Evolutionary conservation across 2,113 vertebrate genomes (phyloP).

Genomic region (Scophthalmus maximus): DNA sequence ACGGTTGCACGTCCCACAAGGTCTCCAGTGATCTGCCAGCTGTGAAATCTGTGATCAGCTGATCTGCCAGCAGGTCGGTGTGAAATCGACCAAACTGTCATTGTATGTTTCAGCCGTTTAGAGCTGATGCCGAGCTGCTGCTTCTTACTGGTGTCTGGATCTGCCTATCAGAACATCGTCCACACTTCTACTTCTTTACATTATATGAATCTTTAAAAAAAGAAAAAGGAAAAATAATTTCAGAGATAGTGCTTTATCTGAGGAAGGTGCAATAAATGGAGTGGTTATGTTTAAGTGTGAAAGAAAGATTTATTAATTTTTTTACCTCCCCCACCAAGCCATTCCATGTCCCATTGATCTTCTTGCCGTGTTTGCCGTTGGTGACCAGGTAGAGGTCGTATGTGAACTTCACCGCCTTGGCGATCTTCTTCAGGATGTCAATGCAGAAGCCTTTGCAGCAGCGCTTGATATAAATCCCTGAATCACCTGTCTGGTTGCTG

Average conservation of each 20-base stretch:
- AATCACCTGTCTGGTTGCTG: conserved; percentile 95
- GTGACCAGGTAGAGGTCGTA: conserved; percentile 99
- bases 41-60: conserved; percentile 48
- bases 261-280: not conserved
- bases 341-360: conserved; percentile 98
- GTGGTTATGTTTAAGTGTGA: not conserved
- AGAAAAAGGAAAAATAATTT: not conserved
- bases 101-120: conserved; percentile 30
- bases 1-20: not conserved
- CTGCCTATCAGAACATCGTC: conserved; percentile 6
- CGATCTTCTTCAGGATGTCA: conserved; percentile 99
- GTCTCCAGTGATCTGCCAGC: conserved; percentile 12
- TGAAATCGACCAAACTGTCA: conserved; percentile 30
- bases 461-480: conserved; percentile 98
- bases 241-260: not conserved
- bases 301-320: not conserved
- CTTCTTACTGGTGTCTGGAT: not conserved
- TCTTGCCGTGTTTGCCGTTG: conserved; percentile 99
- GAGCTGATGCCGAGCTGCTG: not conserved
- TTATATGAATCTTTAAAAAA: not conserved
- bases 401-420: conserved; percentile 96
- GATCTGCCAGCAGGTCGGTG: conserved; percentile 27
- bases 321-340: conserved; percentile 99
- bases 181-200: not conserved
- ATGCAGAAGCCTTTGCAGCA: conserved; percentile 99